Evolutionary conservation across 1,140 invertebrate genomes (phyloP).

Genomic region (Sarcophaga bullata): DNA sequence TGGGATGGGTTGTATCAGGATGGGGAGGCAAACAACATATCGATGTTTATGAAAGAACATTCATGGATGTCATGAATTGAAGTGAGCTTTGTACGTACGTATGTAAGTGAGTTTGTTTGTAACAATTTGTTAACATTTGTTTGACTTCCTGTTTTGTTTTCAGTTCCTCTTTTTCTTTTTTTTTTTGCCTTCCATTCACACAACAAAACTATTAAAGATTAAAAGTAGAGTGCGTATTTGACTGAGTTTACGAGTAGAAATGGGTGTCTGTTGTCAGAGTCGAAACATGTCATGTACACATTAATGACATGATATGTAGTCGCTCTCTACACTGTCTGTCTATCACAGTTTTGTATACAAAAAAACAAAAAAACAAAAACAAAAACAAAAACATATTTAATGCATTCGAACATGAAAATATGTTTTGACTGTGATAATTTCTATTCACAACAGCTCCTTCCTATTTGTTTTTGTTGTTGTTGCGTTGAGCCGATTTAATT

Average conservation of each 20-base stretch:
- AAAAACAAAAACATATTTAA: neutral
- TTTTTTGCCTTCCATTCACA: too few species aligned
- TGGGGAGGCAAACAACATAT: neutral
- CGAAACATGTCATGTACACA: slow-evolving; percentile 5
- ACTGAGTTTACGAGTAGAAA: neutral
- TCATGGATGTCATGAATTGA: neutral
- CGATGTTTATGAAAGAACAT: neutral
- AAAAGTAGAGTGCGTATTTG: neutral
- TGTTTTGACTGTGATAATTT: slow-evolving; percentile 12
- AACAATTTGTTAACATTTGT: slow-evolving; percentile 39
- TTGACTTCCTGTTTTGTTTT: slow-evolving; percentile 23
- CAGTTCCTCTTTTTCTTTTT: neutral
- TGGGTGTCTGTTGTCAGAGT: neutral
- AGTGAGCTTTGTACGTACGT: neutral
- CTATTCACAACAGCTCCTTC: neutral
- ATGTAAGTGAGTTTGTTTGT: neutral
- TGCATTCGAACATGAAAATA: slow-evolving; percentile 17
- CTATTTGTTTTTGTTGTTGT: neutral
- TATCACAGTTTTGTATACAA: too few species aligned
- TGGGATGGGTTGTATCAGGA: neutral
- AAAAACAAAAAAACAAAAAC: neutral
- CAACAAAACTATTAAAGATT: too few species aligned
- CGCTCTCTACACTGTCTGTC: neutral
- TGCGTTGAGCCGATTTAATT: neutral
- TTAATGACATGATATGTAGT: slow-evolving; percentile 18